Evolutionary conservation across 2,797 vertebrate species (phyloP).

Genomic region (Amazona finschi): DNA sequence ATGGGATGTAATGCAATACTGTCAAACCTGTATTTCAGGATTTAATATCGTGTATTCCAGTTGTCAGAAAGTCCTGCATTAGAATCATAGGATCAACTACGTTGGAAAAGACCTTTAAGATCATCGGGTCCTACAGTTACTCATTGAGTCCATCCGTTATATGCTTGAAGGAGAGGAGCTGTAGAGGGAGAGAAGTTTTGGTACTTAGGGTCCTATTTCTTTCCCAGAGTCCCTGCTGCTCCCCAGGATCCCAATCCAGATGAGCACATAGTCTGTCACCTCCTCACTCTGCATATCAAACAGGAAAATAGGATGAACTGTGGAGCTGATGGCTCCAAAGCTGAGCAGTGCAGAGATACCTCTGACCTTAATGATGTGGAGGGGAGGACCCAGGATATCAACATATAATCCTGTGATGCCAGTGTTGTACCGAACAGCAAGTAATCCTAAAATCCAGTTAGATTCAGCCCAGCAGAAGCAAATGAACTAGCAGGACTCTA

Average conservation of each 20-base stretch:
- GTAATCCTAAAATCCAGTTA: conserved; percentile 30
- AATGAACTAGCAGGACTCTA: neutral
- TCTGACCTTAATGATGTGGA: neutral
- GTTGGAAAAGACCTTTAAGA: neutral
- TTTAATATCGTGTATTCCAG: neutral
- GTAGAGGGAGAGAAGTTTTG: neutral
- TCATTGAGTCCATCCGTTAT: neutral
- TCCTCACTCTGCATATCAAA: neutral
- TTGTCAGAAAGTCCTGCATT: neutral
- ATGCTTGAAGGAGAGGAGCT: neutral
- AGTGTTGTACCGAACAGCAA: neutral
- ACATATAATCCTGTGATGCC: neutral
- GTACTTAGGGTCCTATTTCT: neutral
- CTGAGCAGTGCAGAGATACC: neutral
- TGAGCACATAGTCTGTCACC: neutral
- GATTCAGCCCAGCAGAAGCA: neutral
- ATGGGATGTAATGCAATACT: neutral
- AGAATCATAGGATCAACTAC: neutral
- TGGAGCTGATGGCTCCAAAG: neutral
- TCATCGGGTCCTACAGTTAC: neutral
- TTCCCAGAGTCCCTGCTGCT: neutral
- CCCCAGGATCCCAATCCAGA: neutral
- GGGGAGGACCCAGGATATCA: neutral
- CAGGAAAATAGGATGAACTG: neutral
- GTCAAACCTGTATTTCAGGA: neutral